Evolutionary conservation across 2,888 invertebrate species (phyloP).

Genomic region (Lepidochitona cinerea): DNA sequence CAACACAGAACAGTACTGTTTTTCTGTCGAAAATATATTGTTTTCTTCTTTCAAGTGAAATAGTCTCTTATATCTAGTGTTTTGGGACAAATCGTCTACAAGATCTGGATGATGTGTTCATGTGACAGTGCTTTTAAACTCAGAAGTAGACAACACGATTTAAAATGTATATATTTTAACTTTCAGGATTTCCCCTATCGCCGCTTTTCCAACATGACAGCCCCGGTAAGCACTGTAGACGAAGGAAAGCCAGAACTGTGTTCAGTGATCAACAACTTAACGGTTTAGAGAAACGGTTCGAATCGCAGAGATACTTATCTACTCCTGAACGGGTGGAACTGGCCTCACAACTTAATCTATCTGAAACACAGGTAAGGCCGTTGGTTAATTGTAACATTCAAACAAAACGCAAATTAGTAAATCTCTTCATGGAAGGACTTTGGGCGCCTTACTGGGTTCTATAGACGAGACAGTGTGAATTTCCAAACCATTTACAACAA

Average conservation of each 20-base stretch:
- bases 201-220: conserved; percentile 75
- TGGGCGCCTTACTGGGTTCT: background rate
- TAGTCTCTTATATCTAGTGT: too few relatives aligned
- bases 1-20: too few relatives aligned
- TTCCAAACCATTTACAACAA: too few relatives aligned
- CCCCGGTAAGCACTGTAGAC: conserved; percentile 88
- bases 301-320: conserved; percentile 93
- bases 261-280: conserved; percentile 78
- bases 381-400: background rate
- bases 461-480: background rate
- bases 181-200: conserved; percentile 60
- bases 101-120: too few relatives aligned
- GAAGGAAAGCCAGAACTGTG: conserved; percentile 96
- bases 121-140: too few relatives aligned
- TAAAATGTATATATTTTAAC: background rate
- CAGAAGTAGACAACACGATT: too few relatives aligned
- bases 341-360: conserved; percentile 91
- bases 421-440: background rate
- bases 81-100: too few relatives aligned
- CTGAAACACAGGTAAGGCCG: conserved; percentile 82
- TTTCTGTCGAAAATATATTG: too few relatives aligned
- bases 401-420: background rate
- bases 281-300: conserved; percentile 95
- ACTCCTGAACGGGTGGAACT: conserved; percentile 97
- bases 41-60: too few relatives aligned